Conservation (phyloP, 2,797 vertebrate genomes). For the Galago senegalensis region DNA sequence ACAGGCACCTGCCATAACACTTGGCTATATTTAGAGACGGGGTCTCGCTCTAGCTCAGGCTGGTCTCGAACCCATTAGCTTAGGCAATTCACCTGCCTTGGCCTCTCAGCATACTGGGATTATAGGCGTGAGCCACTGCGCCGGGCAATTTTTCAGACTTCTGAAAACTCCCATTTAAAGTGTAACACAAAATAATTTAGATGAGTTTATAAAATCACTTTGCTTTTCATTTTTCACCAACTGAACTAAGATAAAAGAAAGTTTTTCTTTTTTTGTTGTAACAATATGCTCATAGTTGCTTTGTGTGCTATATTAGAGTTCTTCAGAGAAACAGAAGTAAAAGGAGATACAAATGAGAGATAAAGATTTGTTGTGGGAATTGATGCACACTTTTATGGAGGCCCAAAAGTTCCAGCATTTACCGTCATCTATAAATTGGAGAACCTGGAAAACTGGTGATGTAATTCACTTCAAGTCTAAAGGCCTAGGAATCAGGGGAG, state of each 20-base stretch:
- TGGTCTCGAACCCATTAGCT: too few species aligned
- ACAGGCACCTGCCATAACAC: too few species aligned
- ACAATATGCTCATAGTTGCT: neutral
- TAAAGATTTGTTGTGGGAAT: neutral
- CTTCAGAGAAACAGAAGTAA: neutral
- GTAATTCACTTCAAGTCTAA: neutral
- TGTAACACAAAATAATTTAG: constrained; percentile 3
- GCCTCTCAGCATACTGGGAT: too few species aligned
- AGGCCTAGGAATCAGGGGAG: neutral
- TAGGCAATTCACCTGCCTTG: too few species aligned
- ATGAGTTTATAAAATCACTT: neutral
- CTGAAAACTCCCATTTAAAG: neutral
- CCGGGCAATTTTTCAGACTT: neutral
- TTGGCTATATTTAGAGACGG: too few species aligned
- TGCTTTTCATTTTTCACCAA: constrained; percentile 1
- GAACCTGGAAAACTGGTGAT: neutral
- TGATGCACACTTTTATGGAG: neutral
- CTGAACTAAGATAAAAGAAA: neutral
- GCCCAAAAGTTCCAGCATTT: neutral
- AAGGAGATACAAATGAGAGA: neutral
- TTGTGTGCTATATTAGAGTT: neutral
- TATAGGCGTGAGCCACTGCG: too few species aligned
- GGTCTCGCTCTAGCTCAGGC: too few species aligned
- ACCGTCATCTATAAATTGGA: neutral
- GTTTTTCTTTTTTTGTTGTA: neutral